These are phyloP conservation scores for Dendrolimus kikuchii DNA, from an alignment of 1,140 invertebrate species.

Conservation along the genomic window DNA sequence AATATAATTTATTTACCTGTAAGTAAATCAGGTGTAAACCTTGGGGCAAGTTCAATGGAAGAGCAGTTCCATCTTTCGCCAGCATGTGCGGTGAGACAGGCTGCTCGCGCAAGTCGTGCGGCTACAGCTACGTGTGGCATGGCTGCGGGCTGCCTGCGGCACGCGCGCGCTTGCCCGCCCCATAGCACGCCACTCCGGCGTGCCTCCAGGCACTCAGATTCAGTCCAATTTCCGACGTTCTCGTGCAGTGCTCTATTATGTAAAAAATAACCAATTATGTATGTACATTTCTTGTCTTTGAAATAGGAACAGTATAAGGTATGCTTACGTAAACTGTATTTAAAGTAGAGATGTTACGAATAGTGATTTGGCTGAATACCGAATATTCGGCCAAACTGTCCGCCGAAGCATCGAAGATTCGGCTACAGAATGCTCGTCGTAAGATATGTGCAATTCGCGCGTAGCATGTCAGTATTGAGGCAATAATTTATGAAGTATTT, in stretches of 20 bases:
- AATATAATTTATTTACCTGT: slow-evolving; percentile 73
- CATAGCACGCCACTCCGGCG: slow-evolving; percentile 73
- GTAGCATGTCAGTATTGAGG: too few species aligned
- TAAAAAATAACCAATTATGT: slow-evolving; percentile 4
- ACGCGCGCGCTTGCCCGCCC: slow-evolving; percentile 76
- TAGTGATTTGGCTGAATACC: too few species aligned
- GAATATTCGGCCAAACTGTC: too few species aligned
- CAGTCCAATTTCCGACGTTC: slow-evolving; percentile 60
- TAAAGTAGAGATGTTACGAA: too few species aligned
- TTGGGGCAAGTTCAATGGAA: slow-evolving; percentile 80
- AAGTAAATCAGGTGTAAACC: slow-evolving; percentile 81
- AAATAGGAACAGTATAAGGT: too few species aligned
- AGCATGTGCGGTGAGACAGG: slow-evolving; percentile 82
- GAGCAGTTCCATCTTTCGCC: slow-evolving; percentile 91
- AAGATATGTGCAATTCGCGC: too few species aligned
- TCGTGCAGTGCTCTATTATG: slow-evolving; percentile 47
- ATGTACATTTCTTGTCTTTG: not conserved
- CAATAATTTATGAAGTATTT: too few species aligned
- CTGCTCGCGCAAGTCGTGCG: slow-evolving; percentile 76
- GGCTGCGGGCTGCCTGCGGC: slow-evolving; percentile 76
- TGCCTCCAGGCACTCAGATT: slow-evolving; percentile 67
- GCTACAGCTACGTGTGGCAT: slow-evolving; percentile 85
- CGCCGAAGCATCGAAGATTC: too few species aligned
- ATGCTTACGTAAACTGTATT: too few species aligned
- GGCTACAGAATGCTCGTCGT: too few species aligned